Conservation (phyloP, 2,888 invertebrate species). For the Stenolophus ochropezus region DNA sequence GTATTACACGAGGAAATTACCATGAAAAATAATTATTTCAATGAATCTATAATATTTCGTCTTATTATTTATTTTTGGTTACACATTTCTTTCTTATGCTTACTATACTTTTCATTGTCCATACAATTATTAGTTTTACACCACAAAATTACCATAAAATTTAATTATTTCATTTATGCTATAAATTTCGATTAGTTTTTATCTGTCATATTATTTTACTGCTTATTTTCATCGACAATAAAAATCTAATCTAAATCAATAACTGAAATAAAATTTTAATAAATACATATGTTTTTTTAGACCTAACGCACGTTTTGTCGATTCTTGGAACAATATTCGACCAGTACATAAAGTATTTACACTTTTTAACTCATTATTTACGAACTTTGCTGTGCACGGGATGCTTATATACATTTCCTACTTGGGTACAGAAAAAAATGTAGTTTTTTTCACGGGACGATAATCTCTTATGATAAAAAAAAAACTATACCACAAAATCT, state of each 20-base stretch:
- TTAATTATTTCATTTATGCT: too few species aligned
- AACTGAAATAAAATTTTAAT: background rate
- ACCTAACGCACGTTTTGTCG: background rate
- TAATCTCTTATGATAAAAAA: too few species aligned
- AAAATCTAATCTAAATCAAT: background rate
- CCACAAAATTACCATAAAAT: too few species aligned
- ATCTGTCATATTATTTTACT: background rate
- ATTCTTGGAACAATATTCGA: slow-evolving; percentile 1
- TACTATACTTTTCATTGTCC: too few species aligned
- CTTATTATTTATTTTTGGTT: too few species aligned
- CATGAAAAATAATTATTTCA: too few species aligned
- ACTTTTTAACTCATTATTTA: slow-evolving; percentile 2
- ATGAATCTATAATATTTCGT: too few species aligned
- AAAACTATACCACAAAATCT: too few species aligned
- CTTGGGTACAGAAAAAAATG: background rate
- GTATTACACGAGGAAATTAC: background rate
- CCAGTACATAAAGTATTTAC: slow-evolving; percentile 13
- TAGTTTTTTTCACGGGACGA: too few species aligned
- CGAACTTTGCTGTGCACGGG: background rate
- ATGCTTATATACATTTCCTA: background rate
- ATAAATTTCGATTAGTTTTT: too few species aligned
- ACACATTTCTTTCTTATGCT: too few species aligned
- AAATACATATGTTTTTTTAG: background rate
- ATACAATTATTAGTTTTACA: too few species aligned
- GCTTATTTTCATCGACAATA: background rate